phyloP scores from a whole-genome alignment of 2,113 vertebrate genomes.

The Mixornis gularis region DNA sequence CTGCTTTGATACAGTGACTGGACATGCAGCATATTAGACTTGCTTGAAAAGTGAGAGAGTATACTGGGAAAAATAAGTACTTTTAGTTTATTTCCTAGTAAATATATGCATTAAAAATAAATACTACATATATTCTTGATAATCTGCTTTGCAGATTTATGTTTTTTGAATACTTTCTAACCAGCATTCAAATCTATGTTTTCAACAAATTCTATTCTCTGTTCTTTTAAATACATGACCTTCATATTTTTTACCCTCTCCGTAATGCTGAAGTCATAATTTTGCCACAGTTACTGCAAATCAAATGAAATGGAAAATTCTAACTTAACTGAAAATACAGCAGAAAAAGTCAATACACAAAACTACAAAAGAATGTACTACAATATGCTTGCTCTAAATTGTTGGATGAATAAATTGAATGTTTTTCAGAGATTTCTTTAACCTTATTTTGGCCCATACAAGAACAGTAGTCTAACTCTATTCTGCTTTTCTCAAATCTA shows the following conservation, averaged over 20 bases:
- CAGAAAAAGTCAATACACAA: not conserved
- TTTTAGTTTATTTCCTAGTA: not conserved
- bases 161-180: not conserved
- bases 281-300: not conserved
- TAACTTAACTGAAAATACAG: not conserved
- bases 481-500: not conserved
- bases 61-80: not conserved
- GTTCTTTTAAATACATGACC: not conserved
- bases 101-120: not conserved
- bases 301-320: not conserved
- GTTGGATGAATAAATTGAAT: not conserved
- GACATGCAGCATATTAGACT: not conserved
- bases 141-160: not conserved
- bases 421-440: not conserved
- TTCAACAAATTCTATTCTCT: not conserved
- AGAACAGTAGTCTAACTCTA: not conserved
- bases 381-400: not conserved
- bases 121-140: not conserved
- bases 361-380: not conserved
- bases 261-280: not conserved
- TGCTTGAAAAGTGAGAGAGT: not conserved
- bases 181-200: not conserved
- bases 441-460: not conserved
- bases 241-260: not conserved
- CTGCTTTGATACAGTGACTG: not conserved